These are phyloP conservation scores for Himalopsyche japonica DNA, from an alignment of 2,888 invertebrate genomes.

Conservation along the genomic window DNA sequence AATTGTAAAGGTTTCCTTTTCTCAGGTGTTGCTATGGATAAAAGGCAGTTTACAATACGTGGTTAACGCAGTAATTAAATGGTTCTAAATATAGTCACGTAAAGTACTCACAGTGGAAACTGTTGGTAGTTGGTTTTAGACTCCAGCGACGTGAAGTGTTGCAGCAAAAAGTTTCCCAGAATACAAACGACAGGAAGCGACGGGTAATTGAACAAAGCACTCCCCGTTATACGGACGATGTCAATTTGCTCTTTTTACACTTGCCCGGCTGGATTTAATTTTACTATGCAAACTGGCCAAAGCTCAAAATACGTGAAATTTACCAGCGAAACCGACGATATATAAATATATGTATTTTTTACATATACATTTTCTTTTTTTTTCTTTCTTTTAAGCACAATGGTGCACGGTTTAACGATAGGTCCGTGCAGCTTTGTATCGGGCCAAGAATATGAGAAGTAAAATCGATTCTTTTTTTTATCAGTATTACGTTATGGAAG, in stretches of 20 bases:
- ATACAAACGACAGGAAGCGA: neutral
- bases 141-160: neutral
- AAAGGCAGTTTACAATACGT: neutral
- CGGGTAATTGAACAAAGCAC: slow-evolving; percentile 16
- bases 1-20: neutral
- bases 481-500: no score
- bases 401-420: no score
- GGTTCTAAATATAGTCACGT: neutral
- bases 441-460: no score
- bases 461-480: no score
- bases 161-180: neutral
- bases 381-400: no score
- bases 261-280: neutral
- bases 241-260: neutral
- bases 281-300: neutral
- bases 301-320: neutral
- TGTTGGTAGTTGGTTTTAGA: neutral
- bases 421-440: no score
- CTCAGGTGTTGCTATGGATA: neutral
- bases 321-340: neutral
- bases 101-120: neutral
- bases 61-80: neutral
- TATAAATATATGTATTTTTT: no score
- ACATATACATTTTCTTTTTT: no score
- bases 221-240: neutral